A percentile compares a stretch with the other conserved stretches of the same genome.
These are phyloP conservation scores for Colletes gigas DNA, from an alignment of 1,140 invertebrate genomes.

Conservation along the genomic window DNA sequence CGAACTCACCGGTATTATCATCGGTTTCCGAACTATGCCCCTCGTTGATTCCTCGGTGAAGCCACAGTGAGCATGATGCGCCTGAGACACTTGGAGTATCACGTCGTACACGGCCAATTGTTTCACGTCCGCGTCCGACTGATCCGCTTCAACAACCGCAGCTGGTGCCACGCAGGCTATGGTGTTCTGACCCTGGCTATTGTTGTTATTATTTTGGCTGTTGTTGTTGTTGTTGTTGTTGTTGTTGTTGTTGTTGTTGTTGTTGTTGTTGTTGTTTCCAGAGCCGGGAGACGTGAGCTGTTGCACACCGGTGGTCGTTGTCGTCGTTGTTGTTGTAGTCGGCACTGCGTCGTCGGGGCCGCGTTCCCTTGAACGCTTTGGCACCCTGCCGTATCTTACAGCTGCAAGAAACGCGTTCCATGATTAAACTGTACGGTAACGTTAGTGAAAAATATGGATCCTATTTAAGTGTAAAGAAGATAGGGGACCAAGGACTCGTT, in stretches of 20 bases:
- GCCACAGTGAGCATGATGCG: constrained; percentile 93
- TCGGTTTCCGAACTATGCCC: constrained; percentile 86
- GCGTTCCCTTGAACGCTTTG: constrained; percentile 94
- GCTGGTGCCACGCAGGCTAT: constrained; percentile 73
- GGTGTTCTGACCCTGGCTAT: constrained; percentile 70
- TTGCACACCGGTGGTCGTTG: constrained; percentile 72
- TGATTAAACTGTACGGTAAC: too few relatives aligned
- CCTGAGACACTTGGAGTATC: constrained; percentile 93
- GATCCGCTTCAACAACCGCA: constrained; percentile 76
- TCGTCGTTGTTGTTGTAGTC: constrained; percentile 73
- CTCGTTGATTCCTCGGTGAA: constrained; percentile 93
- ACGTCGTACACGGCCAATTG: constrained; percentile 90
- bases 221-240: constrained; percentile 64
- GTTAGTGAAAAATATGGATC: too few relatives aligned
- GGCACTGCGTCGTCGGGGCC: constrained; percentile 81
- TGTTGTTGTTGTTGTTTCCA: constrained; percentile 62
- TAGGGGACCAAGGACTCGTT: too few relatives aligned
- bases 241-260: constrained; percentile 50
- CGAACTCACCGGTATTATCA: constrained; percentile 85
- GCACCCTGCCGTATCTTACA: constrained; percentile 96
- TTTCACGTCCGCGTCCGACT: constrained; percentile 82
- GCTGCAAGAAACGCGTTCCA: constrained; percentile 83
- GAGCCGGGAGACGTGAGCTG: constrained; percentile 65
- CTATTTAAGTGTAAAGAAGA: too few relatives aligned
- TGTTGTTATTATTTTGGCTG: constrained; percentile 67